phyloP scores from a whole-genome alignment of 2,888 invertebrate genomes.

The Ischnura elegans region DNA sequence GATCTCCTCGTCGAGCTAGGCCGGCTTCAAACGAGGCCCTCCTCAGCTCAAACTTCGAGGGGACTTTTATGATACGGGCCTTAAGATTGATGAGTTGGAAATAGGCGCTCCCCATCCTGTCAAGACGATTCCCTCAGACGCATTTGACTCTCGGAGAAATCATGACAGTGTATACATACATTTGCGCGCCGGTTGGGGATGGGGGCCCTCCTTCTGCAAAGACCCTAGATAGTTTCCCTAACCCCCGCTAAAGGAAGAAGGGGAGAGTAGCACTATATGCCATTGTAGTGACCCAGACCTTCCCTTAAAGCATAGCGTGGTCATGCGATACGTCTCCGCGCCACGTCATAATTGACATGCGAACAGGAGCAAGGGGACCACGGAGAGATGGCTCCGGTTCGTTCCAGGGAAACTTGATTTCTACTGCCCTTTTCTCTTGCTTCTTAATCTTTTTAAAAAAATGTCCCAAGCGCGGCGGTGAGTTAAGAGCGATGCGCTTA shows the following conservation, averaged over 20 bases:
- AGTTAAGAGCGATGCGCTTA: too few relatives aligned
- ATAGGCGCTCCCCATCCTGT: too few relatives aligned
- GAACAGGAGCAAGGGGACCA: constrained; percentile 50
- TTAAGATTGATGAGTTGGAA: neutral
- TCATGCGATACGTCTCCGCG: constrained; percentile 55
- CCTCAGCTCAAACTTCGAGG: too few relatives aligned
- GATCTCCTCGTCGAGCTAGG: neutral
- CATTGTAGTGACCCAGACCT: neutral
- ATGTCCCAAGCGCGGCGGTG: too few relatives aligned
- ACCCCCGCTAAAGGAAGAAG: neutral
- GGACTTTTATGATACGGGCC: too few relatives aligned
- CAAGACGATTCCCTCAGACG: neutral
- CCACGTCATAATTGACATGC: constrained; percentile 66
- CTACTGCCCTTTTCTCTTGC: too few relatives aligned
- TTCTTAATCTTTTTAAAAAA: too few relatives aligned
- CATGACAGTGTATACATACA: neutral
- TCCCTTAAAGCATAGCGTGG: neutral
- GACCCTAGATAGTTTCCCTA: neutral
- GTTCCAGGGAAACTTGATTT: too few relatives aligned
- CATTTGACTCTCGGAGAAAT: neutral
- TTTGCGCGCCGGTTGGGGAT: neutral
- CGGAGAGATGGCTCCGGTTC: too few relatives aligned
- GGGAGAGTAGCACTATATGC: neutral
- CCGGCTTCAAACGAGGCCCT: too few relatives aligned
- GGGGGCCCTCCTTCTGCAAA: neutral